Base-by-base conservation (phyloP, 2,888 invertebrate species). In the Drosophila lutescens region DNA sequence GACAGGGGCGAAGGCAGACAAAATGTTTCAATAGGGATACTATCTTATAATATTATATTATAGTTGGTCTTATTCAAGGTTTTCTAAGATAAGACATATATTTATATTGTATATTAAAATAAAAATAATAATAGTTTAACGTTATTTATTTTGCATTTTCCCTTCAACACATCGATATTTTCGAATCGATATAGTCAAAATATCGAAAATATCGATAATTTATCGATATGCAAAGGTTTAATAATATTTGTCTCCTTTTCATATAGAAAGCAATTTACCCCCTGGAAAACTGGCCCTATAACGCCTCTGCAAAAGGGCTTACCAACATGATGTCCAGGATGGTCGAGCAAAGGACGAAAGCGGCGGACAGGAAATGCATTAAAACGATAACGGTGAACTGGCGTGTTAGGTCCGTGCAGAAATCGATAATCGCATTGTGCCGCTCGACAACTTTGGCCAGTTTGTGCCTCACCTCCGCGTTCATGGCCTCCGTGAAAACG, bases 331-430 rank as follows among this genome's bases (percentile, higher is more conserved):
- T 79, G 79, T 91, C 86, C 82, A 92, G 83, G 78, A 90, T 83
- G 69, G 92, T 91, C 20, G 87, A 88, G 63, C 91, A 91, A 34
- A 92, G 80, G 44, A 91, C 88, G 72, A 91, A 73, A 32, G 92
- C 91, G 43, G 91, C 91, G 65, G 90, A 91, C 66, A 92, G 82
- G 79, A 92, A 92, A 80, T 91, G 90, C 78, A 89, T 88, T 79
- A 91, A 80, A 69, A 91, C 86, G 77, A 92, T 91, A 80, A 89
- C 79, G 55, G 81, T 79, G 69, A 90, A 91, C 76, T 88, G 87
- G 47, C 67, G 61, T 47, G 86, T 76, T 62, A 91, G 89, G 73
- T 90, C 90, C 53, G 86, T 68, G 78, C 91, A 90, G 77, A 91
- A 86, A 86, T 91, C 91, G 78, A 91, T 90, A 80, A 91, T 86